phyloP scores from a whole-genome alignment of 2,113 vertebrate genomes.

The Aplodontia rufa region DNA sequence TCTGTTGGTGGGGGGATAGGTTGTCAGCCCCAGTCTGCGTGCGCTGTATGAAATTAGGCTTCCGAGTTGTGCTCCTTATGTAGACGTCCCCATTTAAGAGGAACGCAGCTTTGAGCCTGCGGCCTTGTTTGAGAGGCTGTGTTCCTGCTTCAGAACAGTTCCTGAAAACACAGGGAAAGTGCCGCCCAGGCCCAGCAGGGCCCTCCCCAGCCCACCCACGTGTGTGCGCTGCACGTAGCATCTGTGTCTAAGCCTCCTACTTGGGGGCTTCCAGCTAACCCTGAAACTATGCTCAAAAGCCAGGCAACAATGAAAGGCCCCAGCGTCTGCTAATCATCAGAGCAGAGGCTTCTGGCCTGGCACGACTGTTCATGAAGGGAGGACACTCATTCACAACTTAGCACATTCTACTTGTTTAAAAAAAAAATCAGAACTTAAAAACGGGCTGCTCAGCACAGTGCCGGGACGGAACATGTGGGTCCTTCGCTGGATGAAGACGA shows the following conservation, averaged over 20 bases:
- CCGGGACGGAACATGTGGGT: background rate
- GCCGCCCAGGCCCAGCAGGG: no score
- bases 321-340: constrained; percentile 31
- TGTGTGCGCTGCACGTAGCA: background rate
- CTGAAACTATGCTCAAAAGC: constrained; percentile 26
- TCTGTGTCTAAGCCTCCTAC: constrained; percentile 22
- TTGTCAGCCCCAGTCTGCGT: background rate
- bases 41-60: background rate
- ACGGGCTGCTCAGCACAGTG: background rate
- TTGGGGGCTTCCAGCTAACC: constrained; percentile 40
- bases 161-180: background rate
- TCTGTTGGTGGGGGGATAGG: fast-evolving
- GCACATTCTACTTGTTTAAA: background rate
- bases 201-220: no score
- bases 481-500: background rate
- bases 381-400: background rate
- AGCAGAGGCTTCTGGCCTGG: background rate
- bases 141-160: background rate
- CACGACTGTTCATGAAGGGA: background rate
- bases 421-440: background rate
- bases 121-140: no score
- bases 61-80: background rate
- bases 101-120: background rate
- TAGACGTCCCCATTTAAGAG: background rate
- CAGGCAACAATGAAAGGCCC: constrained; percentile 52